Evolutionary conservation across 2,888 invertebrate species (phyloP), one percentile per base, ranked within the genome.

Genomic region (Seladonia tumulorum): DNA sequence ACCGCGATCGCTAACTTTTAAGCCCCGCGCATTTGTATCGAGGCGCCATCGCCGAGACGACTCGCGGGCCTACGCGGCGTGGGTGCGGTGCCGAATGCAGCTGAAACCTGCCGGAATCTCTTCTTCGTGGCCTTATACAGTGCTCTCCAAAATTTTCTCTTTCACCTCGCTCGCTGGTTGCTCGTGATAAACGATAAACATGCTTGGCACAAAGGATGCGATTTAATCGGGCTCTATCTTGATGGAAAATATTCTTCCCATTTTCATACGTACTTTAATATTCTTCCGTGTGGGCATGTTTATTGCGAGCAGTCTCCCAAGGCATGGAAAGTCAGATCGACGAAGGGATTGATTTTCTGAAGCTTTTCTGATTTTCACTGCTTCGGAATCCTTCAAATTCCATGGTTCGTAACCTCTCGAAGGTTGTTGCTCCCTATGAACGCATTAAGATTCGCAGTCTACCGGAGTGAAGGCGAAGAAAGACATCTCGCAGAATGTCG

Each of bases 1-100:
- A 92, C 89, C 86, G 81, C 83, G 90, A 92, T 92, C 89, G 83
- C 91, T 90, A 90, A 92, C 93, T 90, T 89, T 92, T 90, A 90
- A 92, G 92, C 90, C 87, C 88, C 86, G 79, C 83, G 87, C 90
- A 90, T 93, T 91, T 91, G 89, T 90, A 91, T 89, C 88, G 83
- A 89, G 22, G 45, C 63, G n/a, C 29, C 60, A 57, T 18, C 49
- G 57, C 22, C 29, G 57, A 5, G 68, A 7, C 42, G 68, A 7
- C 39, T 39, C 53, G 39, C 18, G 18, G 77, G 18, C 49, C 42
- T 49, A n/a, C 18, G 29, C 18, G 76, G n/a, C 45, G 76, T 49
- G 68, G 68, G 68, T n/a, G 76, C 68, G 39, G 25, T 18, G n/a
- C 57, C 60, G 42, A 42, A 16, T 22, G 16, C 39, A 45, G n/a